A percentile compares a stretch with the other conserved stretches of the same genome.
phyloP scores from a whole-genome alignment of 2,797 vertebrate species.

The Mionectes olivaceus region DNA sequence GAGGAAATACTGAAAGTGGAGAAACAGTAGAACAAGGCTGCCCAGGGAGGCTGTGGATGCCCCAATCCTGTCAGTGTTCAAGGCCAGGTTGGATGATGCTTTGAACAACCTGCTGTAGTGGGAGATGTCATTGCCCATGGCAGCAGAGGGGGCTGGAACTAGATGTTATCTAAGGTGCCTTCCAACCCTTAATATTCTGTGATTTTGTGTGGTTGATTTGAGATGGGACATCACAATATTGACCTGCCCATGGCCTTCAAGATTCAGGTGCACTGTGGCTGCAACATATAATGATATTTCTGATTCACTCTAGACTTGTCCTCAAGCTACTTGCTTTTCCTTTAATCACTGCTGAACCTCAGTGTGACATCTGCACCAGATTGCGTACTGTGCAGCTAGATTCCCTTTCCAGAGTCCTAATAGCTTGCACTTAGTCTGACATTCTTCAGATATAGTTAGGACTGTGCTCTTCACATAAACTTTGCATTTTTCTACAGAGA shows the following conservation, averaged over 20 bases:
- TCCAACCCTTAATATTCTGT: neutral
- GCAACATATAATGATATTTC: neutral
- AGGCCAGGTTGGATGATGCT: neutral
- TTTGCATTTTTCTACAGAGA: neutral
- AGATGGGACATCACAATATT: rapidly evolving
- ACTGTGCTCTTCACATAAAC: neutral
- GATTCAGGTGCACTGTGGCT: neutral
- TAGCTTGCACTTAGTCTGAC: neutral
- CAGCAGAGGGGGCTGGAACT: neutral
- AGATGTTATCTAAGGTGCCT: neutral
- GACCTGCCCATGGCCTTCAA: neutral
- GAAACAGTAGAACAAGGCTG: neutral
- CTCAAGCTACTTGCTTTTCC: neutral
- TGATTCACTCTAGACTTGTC: neutral
- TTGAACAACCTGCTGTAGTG: neutral
- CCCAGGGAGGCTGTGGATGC: neutral
- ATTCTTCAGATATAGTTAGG: neutral
- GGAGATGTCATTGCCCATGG: neutral
- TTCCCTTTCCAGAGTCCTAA: neutral
- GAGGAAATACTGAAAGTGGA: neutral
- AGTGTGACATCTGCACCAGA: rapidly evolving
- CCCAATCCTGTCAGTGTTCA: neutral
- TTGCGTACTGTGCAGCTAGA: neutral
- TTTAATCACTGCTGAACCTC: neutral
- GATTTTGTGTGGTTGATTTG: rapidly evolving